Evolutionary conservation across 1,140 invertebrate species (phyloP), one percentile per base, ranked within the genome.

Genomic region (Drosophila elegans): DNA sequence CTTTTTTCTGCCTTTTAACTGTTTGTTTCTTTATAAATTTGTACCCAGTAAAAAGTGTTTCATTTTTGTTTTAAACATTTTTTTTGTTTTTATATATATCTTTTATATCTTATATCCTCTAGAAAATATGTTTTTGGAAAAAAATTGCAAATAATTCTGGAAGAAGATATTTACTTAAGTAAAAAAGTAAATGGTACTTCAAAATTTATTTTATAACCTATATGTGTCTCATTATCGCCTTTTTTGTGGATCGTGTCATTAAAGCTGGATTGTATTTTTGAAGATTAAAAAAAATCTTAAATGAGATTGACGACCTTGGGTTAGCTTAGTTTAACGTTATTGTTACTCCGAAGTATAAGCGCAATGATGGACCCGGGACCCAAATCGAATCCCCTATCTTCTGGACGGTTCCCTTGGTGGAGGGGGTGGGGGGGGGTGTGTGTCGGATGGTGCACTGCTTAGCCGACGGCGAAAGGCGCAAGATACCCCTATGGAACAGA

Each of bases 361-460:
- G 13, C 34, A 10, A 42, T 21, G 27, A 38, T 53, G 29, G 29
- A 21, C 48, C n/a, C 48, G 10, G 16, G 41, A n/a, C 48, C n/a
- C 48, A 13, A 46, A 16, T 52, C 4, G 16, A 9, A 21, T 41
- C 27, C 48, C 7, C 27, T 57, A 34, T 6, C 48, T 29, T 51
- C 48, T 34, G 48, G 48, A 27, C 29, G 6, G 25, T 46, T 4
- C 21, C 21, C 21, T 12, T 4, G 4, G 21, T 1, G 11, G 21
- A 3, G 52, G 12, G 16, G 12, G 36, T 3, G 21, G 6, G 39
- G 11, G 11, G 16, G 34, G 52, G 0, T 12, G 52, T 12, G 52
- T 44, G 54, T 3, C 13, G 39, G 27, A 32, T 39, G 55, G 45
- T 38, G 45, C 53, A 71, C 67, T 71, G 67, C 67, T 71, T 71